A percentile compares a stretch with the other conserved stretches of the same genome.
These are phyloP conservation scores for Liparis tanakae DNA, from an alignment of 2,797 vertebrate genomes.

Conservation along the genomic window DNA sequence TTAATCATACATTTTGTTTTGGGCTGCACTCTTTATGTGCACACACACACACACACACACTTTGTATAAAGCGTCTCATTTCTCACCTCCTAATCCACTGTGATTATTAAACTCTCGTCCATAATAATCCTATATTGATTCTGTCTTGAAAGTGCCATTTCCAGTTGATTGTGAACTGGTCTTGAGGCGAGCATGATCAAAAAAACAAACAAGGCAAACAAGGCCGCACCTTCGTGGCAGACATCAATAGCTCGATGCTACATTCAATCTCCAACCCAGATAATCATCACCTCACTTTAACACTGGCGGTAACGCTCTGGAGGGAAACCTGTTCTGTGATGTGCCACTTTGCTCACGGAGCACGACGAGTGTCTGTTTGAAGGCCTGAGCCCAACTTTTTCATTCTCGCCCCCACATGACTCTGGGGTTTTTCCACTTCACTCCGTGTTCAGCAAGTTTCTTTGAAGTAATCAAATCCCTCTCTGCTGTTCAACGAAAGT, in stretches of 20 bases:
- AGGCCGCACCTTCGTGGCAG: background rate
- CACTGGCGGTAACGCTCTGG: constrained; percentile 31
- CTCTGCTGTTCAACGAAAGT: constrained; percentile 55
- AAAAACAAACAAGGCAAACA: constrained; percentile 4
- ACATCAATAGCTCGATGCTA: constrained; percentile 7
- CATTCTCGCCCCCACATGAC: constrained; percentile 48
- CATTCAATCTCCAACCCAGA: background rate
- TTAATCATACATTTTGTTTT: constrained; percentile 46
- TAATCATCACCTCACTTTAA: constrained; percentile 53
- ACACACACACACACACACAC: constrained; percentile 1
- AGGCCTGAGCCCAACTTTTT: constrained; percentile 45
- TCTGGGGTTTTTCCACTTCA: constrained; percentile 49
- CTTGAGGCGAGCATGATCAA: constrained; percentile 11
- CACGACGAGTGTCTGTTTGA: constrained; percentile 53
- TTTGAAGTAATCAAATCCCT: constrained; percentile 69
- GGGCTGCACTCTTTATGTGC: constrained; percentile 2
- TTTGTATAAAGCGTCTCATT: constrained; percentile 20
- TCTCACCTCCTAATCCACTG: constrained; percentile 16
- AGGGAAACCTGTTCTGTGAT: constrained; percentile 38
- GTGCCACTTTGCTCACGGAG: constrained; percentile 32
- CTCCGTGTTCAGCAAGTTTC: constrained; percentile 47
- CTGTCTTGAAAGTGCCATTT: constrained; percentile 16
- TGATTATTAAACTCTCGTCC: constrained; percentile 20
- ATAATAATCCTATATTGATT: constrained; percentile 1
- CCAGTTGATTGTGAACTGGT: constrained; percentile 6